These are phyloP conservation scores for Ennomos quercinarius DNA, from an alignment of 2,888 invertebrate species.

Conservation along the genomic window DNA sequence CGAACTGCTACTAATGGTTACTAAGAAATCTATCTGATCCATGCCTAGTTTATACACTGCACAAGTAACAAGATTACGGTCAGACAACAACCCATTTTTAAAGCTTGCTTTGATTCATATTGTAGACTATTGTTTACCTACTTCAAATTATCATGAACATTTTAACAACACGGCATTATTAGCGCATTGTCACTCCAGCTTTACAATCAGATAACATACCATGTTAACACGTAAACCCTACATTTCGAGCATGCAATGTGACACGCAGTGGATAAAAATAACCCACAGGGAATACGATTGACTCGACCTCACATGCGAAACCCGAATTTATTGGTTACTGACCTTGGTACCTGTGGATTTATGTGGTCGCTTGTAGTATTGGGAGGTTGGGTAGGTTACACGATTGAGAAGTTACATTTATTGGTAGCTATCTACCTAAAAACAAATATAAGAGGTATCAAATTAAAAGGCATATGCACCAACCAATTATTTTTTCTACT, in stretches of 20 bases:
- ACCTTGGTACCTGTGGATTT: conserved; percentile 25
- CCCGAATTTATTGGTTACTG: conserved; percentile 25
- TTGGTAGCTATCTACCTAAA: background rate
- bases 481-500: too few relatives aligned
- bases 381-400: background rate
- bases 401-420: background rate
- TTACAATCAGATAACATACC: conserved; percentile 6
- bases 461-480: too few relatives aligned
- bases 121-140: too few relatives aligned
- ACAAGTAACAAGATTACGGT: too few relatives aligned
- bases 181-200: background rate
- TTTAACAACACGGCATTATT: too few relatives aligned
- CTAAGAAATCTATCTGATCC: too few relatives aligned
- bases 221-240: conserved; percentile 14
- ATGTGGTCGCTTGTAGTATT: conserved; percentile 1
- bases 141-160: too few relatives aligned
- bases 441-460: too few relatives aligned
- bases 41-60: too few relatives aligned
- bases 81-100: too few relatives aligned
- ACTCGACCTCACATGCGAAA: conserved; percentile 29
- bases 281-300: conserved; percentile 19
- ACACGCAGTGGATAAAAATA: conserved; percentile 25
- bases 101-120: too few relatives aligned
- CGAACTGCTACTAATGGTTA: too few relatives aligned
- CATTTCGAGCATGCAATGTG: conserved; percentile 19